Evolutionary conservation across 1,140 invertebrate species (phyloP), one percentile per base, ranked within the genome.

Genomic region (Drosophila santomea): DNA sequence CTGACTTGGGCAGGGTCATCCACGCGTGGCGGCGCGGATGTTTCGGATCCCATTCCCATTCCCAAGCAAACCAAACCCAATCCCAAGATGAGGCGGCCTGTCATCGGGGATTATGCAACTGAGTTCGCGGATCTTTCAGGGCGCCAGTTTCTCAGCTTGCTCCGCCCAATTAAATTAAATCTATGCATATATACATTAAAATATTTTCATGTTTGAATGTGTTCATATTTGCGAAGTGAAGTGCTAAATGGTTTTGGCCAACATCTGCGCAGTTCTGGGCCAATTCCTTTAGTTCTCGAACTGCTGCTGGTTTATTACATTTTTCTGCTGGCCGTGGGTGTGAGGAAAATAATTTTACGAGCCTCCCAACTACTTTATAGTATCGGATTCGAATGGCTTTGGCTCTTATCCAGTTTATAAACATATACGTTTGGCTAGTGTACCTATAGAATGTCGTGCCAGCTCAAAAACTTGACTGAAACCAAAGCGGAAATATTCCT

Each of bases 301-400:
- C 57, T 41, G 59, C 71, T 64, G 59, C 74, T 77, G 74, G 51
- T 86, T 85, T 86, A 82, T 86, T 86, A 78, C 82, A 74, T 47
- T 74, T 61, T 25, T 57, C 51, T 41, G 14, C 71, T 59, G 43
- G 45, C 17, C 60, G 82, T 63, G 74, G 74, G 35, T 74, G 56
- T 62, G 66, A 68, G 74, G 45, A 85, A 85, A 86, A 88, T 66
- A 88, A 82, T 86, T 88, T 86, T 76, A 86, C 75, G 83, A 88
- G 85, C 58, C 74, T 66, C 62, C 56, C 79, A 88, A 82, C 78
- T 76, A 75, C 76, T 74, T 68, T 84, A 61, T 88, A 86, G 74
- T 88, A 86, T 85, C 68, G 32, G 17, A 76, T 76, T 76, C 74
- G 61, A 75, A 78, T 75, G 50, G 43, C 77, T 43, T 81, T 81